Conservation (phyloP, 1,140 invertebrate species). For the Drosophila teissieri region DNA sequence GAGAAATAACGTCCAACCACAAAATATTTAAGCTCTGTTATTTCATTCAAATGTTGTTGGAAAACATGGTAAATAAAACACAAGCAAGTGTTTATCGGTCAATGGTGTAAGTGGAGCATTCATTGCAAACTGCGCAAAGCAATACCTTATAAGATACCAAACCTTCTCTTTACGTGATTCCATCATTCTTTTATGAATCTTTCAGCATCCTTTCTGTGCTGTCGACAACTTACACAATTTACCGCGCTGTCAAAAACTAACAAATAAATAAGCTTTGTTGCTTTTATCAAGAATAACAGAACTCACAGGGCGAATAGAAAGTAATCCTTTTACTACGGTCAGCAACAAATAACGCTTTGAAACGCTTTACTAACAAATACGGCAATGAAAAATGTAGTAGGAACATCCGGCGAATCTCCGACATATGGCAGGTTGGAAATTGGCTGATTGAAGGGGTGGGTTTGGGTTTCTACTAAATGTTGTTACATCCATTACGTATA, state of each 20-base stretch:
- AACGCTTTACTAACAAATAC: no score
- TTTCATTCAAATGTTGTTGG: neutral
- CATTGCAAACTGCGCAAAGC: neutral
- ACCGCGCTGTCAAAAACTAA: conserved; percentile 26
- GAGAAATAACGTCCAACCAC: neutral
- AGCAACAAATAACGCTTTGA: conserved; percentile 51
- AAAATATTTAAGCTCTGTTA: neutral
- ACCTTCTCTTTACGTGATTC: neutral
- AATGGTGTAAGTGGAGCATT: no score
- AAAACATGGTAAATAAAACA: neutral
- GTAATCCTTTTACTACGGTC: conserved; percentile 44
- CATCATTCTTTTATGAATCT: conserved; percentile 13
- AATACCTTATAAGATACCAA: neutral
- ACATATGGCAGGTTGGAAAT: conserved; percentile 34
- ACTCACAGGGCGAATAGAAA: conserved; percentile 13
- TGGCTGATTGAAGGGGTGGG: conserved; percentile 20
- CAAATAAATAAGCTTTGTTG: conserved; percentile 60
- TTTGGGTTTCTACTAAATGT: conserved; percentile 30
- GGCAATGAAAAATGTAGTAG: no score
- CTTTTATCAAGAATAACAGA: conserved; percentile 49
- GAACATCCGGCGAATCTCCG: no score
- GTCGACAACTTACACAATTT: conserved; percentile 28
- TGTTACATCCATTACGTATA: conserved; percentile 56
- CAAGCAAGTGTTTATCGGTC: neutral
- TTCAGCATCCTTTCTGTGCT: conserved; percentile 2